phyloP scores from a whole-genome alignment of 2,888 invertebrate species.

The Pollenia amentaria region DNA sequence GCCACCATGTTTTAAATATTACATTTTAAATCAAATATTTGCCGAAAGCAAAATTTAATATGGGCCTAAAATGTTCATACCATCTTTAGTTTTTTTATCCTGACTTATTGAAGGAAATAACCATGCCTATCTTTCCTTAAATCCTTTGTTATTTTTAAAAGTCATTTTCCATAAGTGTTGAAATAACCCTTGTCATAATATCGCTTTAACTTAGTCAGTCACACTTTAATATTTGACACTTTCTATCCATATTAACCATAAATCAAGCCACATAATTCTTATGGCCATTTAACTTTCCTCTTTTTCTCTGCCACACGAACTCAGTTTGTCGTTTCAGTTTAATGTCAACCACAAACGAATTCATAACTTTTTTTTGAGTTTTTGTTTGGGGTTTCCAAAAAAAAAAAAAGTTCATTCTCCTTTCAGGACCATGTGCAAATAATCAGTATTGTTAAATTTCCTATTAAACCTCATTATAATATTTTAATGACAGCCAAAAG shows the following conservation, averaged over 20 bases:
- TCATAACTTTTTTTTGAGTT: neutral
- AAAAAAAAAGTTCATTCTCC: neutral
- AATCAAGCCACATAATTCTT: conserved; percentile 41
- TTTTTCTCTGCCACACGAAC: neutral
- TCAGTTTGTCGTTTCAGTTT: neutral
- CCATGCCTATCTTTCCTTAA: neutral
- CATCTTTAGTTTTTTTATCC: neutral
- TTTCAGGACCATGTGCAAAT: conserved; percentile 19
- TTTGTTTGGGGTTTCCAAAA: neutral
- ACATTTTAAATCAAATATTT: too few relatives aligned
- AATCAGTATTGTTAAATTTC: conserved; percentile 51
- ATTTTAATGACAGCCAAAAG: conserved; percentile 50
- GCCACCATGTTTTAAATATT: too few relatives aligned
- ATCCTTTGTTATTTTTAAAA: neutral
- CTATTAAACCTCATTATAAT: conserved; percentile 42
- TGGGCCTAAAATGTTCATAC: too few relatives aligned
- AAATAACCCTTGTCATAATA: conserved; percentile 9
- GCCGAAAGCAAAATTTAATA: too few relatives aligned
- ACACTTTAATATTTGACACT: conserved; percentile 32
- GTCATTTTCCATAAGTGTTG: conserved; percentile 25
- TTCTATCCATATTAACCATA: conserved; percentile 45
- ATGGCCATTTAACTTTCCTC: conserved; percentile 13
- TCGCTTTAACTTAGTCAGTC: neutral
- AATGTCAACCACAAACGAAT: neutral
- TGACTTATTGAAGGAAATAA: too few relatives aligned